Conservation (phyloP, 2,888 invertebrate species). For the Chrysina gloriosa region DNA sequence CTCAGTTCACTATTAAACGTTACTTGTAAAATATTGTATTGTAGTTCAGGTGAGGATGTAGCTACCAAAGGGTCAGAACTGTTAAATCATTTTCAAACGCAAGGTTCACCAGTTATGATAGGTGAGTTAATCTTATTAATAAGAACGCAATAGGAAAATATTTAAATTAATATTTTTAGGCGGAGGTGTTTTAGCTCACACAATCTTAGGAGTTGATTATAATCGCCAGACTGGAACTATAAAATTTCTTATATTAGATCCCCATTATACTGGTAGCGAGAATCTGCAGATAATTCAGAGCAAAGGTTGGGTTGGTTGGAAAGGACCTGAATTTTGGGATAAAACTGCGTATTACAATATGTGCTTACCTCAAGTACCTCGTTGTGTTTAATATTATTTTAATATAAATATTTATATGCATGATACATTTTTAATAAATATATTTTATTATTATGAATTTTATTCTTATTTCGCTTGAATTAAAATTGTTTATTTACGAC, state of each 20-base stretch:
- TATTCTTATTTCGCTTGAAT: not conserved
- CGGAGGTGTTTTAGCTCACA: constrained; percentile 97
- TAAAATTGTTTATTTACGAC: not conserved
- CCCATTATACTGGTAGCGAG: constrained; percentile 95
- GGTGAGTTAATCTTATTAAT: too few relatives aligned
- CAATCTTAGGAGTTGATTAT: constrained; percentile 94
- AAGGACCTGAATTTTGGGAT: constrained; percentile 93
- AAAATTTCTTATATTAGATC: constrained; percentile 96
- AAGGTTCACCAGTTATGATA: constrained; percentile 98
- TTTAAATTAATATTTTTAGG: constrained; percentile 67
- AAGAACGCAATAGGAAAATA: not conserved
- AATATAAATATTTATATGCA: constrained; percentile 32
- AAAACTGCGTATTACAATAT: constrained; percentile 95
- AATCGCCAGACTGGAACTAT: constrained; percentile 83
- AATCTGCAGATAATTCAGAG: constrained; percentile 78
- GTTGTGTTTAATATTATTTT: constrained; percentile 59
- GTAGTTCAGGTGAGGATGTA: constrained; percentile 88
- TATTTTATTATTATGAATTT: constrained; percentile 34
- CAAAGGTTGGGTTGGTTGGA: constrained; percentile 99
- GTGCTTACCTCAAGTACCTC: constrained; percentile 86
- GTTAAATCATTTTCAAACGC: constrained; percentile 88
- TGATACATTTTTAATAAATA: constrained; percentile 33
- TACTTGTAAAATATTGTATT: constrained; percentile 84
- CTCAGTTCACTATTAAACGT: constrained; percentile 84
- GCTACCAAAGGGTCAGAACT: constrained; percentile 83